These are phyloP conservation scores for Motacilla alba DNA, from an alignment of 2,113 vertebrate genomes.

Conservation along the genomic window DNA sequence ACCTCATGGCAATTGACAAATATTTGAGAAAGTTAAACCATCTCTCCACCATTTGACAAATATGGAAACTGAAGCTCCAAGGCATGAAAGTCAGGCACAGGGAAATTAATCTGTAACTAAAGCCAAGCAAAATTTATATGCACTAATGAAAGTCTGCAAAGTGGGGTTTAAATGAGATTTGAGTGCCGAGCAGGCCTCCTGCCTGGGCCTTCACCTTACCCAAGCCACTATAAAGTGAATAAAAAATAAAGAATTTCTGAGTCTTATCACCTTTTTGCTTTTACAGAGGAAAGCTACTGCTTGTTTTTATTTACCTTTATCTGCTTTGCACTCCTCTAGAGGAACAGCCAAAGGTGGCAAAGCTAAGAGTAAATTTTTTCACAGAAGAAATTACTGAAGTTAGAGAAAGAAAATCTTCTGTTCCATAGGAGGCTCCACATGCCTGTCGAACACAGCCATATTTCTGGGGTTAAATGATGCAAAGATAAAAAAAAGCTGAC, in stretches of 20 bases:
- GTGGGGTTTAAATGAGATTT: background rate
- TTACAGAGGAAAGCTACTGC: background rate
- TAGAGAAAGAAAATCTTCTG: background rate
- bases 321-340: background rate
- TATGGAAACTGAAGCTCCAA: background rate
- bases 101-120: background rate
- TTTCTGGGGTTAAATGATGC: conserved; percentile 58
- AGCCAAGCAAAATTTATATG: background rate
- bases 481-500: conserved; percentile 40
- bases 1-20: background rate
- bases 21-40: background rate
- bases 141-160: background rate
- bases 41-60: background rate
- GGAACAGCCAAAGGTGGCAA: background rate
- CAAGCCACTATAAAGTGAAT: background rate
- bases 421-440: background rate
- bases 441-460: background rate
- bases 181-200: background rate
- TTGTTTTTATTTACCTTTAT: background rate
- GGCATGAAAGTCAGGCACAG: background rate
- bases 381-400: background rate
- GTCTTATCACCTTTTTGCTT: background rate
- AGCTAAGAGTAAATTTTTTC: background rate
- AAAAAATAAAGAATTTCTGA: background rate
- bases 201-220: background rate